Evolutionary conservation across 2,888 invertebrate genomes (phyloP).

Genomic region (Melieria picta): DNA sequence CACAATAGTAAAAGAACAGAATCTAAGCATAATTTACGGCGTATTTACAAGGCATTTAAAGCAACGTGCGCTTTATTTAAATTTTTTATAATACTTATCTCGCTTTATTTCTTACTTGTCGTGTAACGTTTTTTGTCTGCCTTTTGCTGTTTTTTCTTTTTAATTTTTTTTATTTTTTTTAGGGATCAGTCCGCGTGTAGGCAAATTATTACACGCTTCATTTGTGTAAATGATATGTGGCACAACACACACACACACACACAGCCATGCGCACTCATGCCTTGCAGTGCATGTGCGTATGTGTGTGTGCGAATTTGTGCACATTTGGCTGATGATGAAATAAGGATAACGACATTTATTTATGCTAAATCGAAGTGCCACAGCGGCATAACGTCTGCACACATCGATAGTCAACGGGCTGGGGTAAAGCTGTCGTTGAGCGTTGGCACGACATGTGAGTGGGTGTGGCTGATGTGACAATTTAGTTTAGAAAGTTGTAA

Average conservation of each 20-base stretch:
- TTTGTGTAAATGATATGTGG: conserved; percentile 54
- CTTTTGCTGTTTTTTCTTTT: not conserved
- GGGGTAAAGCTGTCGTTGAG: not conserved
- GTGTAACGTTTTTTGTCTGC: not conserved
- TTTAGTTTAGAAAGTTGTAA: conserved; percentile 35
- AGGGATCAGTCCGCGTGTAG: not conserved
- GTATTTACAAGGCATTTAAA: conserved; percentile 23
- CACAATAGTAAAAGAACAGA: not conserved
- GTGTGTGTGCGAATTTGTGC: conserved; percentile 51
- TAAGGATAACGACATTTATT: conserved; percentile 34
- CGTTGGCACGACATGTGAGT: not conserved
- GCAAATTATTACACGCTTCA: conserved; percentile 41
- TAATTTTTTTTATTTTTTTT: not conserved
- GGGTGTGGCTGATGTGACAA: conserved; percentile 11
- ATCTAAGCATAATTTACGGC: conserved; percentile 31
- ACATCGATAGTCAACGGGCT: not conserved
- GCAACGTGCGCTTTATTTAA: conserved; percentile 29
- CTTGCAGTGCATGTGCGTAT: conserved; percentile 40
- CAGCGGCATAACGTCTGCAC: conserved; percentile 30
- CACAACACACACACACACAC: not conserved
- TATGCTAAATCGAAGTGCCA: conserved; percentile 35
- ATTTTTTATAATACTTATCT: conserved; percentile 19
- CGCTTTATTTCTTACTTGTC: not conserved
- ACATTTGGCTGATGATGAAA: conserved; percentile 36
- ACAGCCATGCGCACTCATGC: conserved; percentile 10